phyloP scores from a whole-genome alignment of 2,888 invertebrate species.

The Carabus problematicus region DNA sequence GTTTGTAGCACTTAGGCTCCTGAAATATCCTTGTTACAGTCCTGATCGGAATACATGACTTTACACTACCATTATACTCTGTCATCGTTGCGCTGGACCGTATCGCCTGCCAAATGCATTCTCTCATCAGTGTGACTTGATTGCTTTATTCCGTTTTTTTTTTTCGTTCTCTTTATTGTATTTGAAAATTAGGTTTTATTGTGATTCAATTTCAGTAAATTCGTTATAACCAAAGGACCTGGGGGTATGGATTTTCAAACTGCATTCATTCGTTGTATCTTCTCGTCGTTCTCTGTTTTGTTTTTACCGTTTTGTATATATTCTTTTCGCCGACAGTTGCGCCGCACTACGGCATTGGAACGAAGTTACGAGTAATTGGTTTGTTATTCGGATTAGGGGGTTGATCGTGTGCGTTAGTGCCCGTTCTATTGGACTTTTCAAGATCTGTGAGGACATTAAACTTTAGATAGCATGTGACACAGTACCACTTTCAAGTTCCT shows the following conservation, averaged over 20 bases:
- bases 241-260: constrained; percentile 31
- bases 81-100: neutral
- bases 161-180: constrained; percentile 27
- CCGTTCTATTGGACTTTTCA: too few relatives aligned
- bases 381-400: too few relatives aligned
- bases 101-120: constrained; percentile 9
- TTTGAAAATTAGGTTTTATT: constrained; percentile 41
- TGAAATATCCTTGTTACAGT: constrained; percentile 35
- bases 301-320: neutral
- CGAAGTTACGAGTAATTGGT: too few relatives aligned
- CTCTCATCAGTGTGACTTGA: constrained; percentile 30
- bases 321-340: neutral
- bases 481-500: too few relatives aligned
- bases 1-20: constrained; percentile 33
- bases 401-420: too few relatives aligned
- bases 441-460: too few relatives aligned
- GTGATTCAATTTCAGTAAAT: constrained; percentile 40
- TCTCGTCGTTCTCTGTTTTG: neutral
- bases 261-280: constrained; percentile 18
- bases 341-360: too few relatives aligned
- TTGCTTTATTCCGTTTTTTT: constrained; percentile 29
- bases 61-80: constrained; percentile 2
- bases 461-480: too few relatives aligned
- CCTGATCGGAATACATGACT: constrained; percentile 36
- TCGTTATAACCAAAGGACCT: constrained; percentile 27